These are phyloP conservation scores for Aspidiotus rigidus DNA, from an alignment of 2,888 invertebrate species.

Conservation along the genomic window DNA sequence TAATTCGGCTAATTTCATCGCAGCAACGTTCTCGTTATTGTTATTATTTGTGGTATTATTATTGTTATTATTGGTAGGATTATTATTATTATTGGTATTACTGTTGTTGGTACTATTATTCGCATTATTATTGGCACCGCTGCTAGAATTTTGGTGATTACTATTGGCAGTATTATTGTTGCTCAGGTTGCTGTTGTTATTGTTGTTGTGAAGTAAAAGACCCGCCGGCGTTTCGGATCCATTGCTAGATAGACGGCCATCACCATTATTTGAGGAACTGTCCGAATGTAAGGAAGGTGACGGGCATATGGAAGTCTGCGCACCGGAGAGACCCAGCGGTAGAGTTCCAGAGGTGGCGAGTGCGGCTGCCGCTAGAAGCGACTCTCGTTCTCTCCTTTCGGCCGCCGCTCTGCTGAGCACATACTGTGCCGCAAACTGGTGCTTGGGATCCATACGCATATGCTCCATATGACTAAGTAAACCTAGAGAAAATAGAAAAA, in stretches of 20 bases:
- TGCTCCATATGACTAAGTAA: conserved; percentile 89
- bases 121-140: conserved; percentile 56
- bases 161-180: conserved; percentile 31
- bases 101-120: conserved; percentile 52
- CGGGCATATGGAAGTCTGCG: conserved; percentile 49
- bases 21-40: conserved; percentile 43
- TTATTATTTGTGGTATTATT: conserved; percentile 58
- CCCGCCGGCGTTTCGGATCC: conserved; percentile 33
- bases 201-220: conserved; percentile 48
- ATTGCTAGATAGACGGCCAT: conserved; percentile 36
- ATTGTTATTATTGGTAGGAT: conserved; percentile 46
- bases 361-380: conserved; percentile 54
- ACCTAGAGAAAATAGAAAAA: conserved; percentile 51
- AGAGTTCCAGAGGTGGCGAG: conserved; percentile 57
- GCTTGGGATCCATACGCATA: conserved; percentile 93
- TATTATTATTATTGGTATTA: conserved; percentile 31
- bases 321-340: conserved; percentile 32
- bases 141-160: conserved; percentile 48
- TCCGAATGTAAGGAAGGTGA: conserved; percentile 80
- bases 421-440: conserved; percentile 90
- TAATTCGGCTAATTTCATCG: conserved; percentile 41
- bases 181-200: conserved; percentile 53
- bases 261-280: conserved; percentile 63
- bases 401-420: conserved; percentile 83
- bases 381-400: conserved; percentile 75